These are phyloP conservation scores for Colinus virginianus DNA, from an alignment of 2,113 vertebrate species.

Conservation along the genomic window DNA sequence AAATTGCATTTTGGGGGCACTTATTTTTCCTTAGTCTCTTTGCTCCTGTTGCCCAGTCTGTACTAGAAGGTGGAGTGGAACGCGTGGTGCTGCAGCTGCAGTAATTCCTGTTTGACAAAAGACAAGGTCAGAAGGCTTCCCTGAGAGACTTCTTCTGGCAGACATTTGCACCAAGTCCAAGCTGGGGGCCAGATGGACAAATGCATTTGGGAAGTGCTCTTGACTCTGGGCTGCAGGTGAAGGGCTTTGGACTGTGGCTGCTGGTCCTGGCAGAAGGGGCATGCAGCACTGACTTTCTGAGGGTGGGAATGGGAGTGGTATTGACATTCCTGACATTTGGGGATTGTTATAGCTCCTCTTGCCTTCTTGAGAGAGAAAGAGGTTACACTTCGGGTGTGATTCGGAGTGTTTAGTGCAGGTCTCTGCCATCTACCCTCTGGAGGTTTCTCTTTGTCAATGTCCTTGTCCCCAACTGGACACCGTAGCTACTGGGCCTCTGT, in stretches of 20 bases:
- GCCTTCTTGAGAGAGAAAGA: neutral
- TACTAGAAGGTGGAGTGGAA: neutral
- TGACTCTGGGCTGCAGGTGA: neutral
- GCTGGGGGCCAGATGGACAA: accelerated
- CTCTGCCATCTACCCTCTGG: neutral
- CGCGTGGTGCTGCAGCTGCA: neutral
- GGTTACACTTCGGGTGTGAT: neutral
- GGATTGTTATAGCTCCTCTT: neutral
- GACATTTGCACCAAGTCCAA: neutral
- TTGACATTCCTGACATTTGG: neutral
- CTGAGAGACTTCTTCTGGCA: neutral
- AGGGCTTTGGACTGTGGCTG: neutral
- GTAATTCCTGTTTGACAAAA: neutral
- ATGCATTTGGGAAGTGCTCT: accelerated
- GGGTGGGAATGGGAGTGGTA: neutral
- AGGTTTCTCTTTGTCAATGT: neutral
- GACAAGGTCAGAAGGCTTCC: neutral
- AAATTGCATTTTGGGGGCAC: neutral
- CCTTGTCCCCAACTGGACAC: neutral
- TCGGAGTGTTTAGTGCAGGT: neutral
- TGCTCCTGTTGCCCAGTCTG: neutral
- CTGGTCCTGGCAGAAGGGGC: neutral
- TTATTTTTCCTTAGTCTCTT: neutral
- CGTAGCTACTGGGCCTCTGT: neutral
- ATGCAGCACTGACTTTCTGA: neutral